Base-by-base conservation (phyloP, 2,113 vertebrate genomes). In the Carettochelys insculpta region DNA sequence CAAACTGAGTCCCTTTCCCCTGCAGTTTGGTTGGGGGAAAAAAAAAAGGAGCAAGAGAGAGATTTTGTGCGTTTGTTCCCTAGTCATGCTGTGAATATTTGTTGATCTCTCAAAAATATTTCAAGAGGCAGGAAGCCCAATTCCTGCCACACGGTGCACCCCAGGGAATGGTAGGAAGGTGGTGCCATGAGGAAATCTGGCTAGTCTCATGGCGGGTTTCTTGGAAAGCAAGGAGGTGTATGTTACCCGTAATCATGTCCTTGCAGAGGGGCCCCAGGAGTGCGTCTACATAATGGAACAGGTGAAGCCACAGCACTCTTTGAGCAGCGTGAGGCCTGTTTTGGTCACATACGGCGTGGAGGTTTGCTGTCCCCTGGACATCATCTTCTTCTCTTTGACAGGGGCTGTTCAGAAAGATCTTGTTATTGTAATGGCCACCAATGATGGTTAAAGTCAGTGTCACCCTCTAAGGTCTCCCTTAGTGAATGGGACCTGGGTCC, bases 271-370 rank as follows among this genome's bases (percentile, higher is more conserved):
- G 86, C 83, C 25, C 25, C 38, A 81, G 73, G 52, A 51, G 4
- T 47, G 22, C 85, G 82, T 83, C 97, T 98, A 99, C 98, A 99
- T 99, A 94, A 98, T 89, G 88, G 98, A 98, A 96, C 98, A 99
- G 13, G 98, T 98, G 97, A 99, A 98, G 91, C 98, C 98, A 24
- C 98, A 99, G 96, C 98, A 99, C 93, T 99, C 98, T 87, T 98
- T 99, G 88, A 99, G 97, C 65, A 99, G 97, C 43, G 98, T 98
- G 89, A 99, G 98, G 48, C 98, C 98, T 0, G 98, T 99, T 95
- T 98, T 99, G 89, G 97, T 96, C 92, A 98, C 5, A 9, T 98
- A 98, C 0, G 98, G 98, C 4, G 97, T 87, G 0, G 98, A 97
- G 11, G 97, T 97, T 94, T 98, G 98, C 91, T 98, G 98, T 77